Evolutionary conservation across 2,797 vertebrate genomes (phyloP), one percentile per base, ranked within the genome.

Genomic region (Phataginus tricuspis): DNA sequence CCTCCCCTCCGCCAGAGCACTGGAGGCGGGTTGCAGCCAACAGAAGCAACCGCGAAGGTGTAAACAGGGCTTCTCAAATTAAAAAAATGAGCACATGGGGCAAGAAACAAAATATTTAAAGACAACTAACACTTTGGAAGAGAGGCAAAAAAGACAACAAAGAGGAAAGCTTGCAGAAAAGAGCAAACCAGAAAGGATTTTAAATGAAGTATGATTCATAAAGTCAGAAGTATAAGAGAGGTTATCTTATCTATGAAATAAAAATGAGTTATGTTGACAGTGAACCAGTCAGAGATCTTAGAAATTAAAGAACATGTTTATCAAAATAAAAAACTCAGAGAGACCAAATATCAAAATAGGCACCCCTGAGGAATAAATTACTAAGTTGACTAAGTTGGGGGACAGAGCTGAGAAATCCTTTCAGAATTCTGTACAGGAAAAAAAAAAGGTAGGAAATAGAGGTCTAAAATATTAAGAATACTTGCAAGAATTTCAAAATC

Each of bases 231-330:
- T 91, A 63, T 27, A 89, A 53, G 34, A 92, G 18, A 82, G 16
- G 27, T 27, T 61, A 13, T 39, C 16, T 77, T 75, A 97, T 25
- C 57, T 64, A 57, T 78, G n/a, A 94, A 90, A 87, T 84, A 78
- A 86, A 91, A 90, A 63, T 42, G 27, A 92, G n/a, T 59, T 90
- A 37, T 90, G 61, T 49, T 95, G 42, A 94, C 63, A 77, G 86
- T 82, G 16, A 75, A 53, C 9, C 27, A 82, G 49, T 34, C 31
- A 66, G n/a, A 92, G 13, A 51, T n/a, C n/a, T 83, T 74, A 25
- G 64, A 92, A 71, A 42, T 74, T 68, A 95, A 94, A 92, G 10
- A 53, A 42, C 0, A 49, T 57, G n/a, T n/a, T 51, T 71, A 79
- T 74, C 27, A 86, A 92, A 92, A 57, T 53, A 53, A 79, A 95